Evolutionary conservation across 2,888 invertebrate genomes (phyloP).

Genomic region (Silvanus unidentatus): DNA sequence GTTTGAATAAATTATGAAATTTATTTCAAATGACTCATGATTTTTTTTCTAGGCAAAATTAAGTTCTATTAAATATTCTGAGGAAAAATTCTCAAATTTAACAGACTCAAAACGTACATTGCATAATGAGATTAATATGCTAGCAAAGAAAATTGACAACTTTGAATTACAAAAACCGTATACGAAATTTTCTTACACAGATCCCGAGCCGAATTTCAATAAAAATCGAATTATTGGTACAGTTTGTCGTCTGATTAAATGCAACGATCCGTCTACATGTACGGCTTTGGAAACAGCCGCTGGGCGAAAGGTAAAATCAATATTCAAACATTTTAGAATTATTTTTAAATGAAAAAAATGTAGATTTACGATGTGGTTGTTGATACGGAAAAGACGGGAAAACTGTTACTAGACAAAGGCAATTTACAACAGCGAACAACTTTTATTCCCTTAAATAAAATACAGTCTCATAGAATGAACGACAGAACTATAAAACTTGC

Average conservation of each 20-base stretch:
- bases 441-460: conserved; percentile 88
- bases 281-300: conserved; percentile 82
- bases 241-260: conserved; percentile 70
- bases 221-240: conserved; percentile 64
- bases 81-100: conserved; percentile 53
- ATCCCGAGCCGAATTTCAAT: conserved; percentile 73
- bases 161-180: conserved; percentile 55
- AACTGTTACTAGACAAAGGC: conserved; percentile 76
- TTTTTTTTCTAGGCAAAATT: no score
- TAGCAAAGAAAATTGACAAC: conserved; percentile 53
- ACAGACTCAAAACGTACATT: conserved; percentile 49
- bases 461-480: conserved; percentile 60
- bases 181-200: conserved; percentile 65
- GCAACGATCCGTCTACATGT: conserved; percentile 60
- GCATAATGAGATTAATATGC: conserved; percentile 50
- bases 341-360: no score
- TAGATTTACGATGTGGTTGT: conserved; percentile 81
- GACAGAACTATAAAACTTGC: conserved; percentile 50
- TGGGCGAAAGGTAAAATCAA: conserved; percentile 66
- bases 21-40: no score
- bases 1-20: conserved; percentile 34
- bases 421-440: conserved; percentile 75
- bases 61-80: no score
- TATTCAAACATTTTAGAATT: no score
- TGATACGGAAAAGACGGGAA: conserved; percentile 78